Evolutionary conservation across 2,113 vertebrate genomes (phyloP), one percentile per base, ranked within the genome.

Genomic region (Malurus alboscapulatus): DNA sequence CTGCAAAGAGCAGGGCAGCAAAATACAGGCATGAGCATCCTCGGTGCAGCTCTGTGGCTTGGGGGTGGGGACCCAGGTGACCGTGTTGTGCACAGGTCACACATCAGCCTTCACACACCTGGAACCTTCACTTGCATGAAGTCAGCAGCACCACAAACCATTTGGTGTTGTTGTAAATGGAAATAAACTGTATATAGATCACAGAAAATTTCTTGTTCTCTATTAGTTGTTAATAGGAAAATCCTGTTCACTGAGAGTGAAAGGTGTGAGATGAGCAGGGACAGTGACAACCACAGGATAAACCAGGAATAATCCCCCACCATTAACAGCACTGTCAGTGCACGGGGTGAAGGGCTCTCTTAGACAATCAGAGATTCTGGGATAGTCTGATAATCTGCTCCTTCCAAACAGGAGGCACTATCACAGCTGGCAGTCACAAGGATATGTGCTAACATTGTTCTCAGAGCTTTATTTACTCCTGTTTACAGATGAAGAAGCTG

Each of bases 121-220:
- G 32, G 42, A 71, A 30, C 38, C 38, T 38, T 8, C 38, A 12
- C 6, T 10, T 38, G 19, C 2, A 0, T 17, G 38, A 61, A 57
- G 22, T 17, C 54, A 82, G 58, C 10, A 42, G n/a, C 30, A 53
- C 0, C 27, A 25, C 20, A 30, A 57, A 36, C 20, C 0, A 0
- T 30, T 69, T 22, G 9, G 20, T 48, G 45, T 62, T 80, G 30
- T 17, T 80, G 30, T 17, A 73, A 26, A 29, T 44, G 19, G 59
- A 85, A 90, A 79, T 7, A 72, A 58, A n/a, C 9, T 51, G 15
- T 29, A 14, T 9, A 9, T 4, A 29, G 24, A 11, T 27, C 11
- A 55, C 34, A 42, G 26, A 58, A 19, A 62, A 81, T 30, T 20
- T 25, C 21, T 51, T 58, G 17, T 27, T 44, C 20, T 74, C 36